A percentile compares a stretch with the other conserved stretches of the same genome.
Conservation (phyloP, 2,113 vertebrate species). For the Trogon melanurus region DNA sequence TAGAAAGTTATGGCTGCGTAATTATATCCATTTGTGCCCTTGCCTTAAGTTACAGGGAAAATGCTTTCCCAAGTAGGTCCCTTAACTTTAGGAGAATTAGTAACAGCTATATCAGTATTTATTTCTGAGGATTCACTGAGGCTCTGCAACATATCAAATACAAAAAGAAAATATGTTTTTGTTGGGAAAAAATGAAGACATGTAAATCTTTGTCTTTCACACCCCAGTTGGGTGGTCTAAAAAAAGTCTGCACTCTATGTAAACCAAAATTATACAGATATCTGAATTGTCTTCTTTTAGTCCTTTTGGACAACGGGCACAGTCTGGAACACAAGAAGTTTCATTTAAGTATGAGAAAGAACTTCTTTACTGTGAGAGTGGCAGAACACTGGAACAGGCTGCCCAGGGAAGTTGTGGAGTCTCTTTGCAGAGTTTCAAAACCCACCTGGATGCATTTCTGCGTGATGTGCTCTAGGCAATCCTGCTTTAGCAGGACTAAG, state of each 20-base stretch:
- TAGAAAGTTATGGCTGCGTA: slow-evolving; percentile 5
- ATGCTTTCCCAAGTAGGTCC: background rate
- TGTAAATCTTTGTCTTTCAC: background rate
- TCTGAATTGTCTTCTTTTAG: background rate
- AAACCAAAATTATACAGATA: background rate
- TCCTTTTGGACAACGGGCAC: background rate
- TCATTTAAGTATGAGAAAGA: too few relatives aligned
- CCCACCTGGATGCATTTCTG: too few relatives aligned
- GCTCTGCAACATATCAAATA: background rate
- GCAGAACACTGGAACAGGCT: too few relatives aligned
- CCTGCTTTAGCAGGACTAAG: too few relatives aligned
- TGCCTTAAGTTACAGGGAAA: slow-evolving; percentile 19
- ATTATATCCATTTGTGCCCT: slow-evolving; percentile 5
- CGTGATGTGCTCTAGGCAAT: too few relatives aligned
- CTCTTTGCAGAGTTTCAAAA: too few relatives aligned
- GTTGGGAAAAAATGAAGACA: background rate
- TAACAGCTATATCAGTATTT: slow-evolving; percentile 2
- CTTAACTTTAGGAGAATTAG: slow-evolving; percentile 43
- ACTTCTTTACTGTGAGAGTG: too few relatives aligned
- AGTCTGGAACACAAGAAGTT: too few relatives aligned
- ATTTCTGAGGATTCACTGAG: background rate
- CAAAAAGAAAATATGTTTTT: background rate
- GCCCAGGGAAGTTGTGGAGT: too few relatives aligned
- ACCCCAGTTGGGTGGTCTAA: background rate
- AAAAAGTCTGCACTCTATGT: background rate